These are phyloP conservation scores for Hemibagrus wyckioides DNA, from an alignment of 2,113 vertebrate genomes.

Conservation along the genomic window DNA sequence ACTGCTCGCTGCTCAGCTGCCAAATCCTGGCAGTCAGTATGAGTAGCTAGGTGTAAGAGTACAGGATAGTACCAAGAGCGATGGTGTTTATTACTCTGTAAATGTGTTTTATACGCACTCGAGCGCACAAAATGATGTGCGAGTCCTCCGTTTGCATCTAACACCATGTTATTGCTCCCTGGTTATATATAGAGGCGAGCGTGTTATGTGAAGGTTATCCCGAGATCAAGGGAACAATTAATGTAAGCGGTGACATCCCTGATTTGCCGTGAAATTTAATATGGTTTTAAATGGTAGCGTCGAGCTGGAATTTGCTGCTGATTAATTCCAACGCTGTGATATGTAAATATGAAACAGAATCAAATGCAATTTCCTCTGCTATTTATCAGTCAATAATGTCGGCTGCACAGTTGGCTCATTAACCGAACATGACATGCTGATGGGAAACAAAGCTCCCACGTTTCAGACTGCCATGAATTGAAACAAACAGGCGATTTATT, in stretches of 20 bases:
- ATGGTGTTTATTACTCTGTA: constrained; percentile 50
- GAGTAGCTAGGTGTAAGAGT: constrained; percentile 24
- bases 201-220: constrained; percentile 43
- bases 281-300: constrained; percentile 47
- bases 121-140: constrained; percentile 35
- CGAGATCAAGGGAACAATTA: constrained; percentile 45
- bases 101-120: constrained; percentile 40
- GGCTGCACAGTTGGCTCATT: constrained; percentile 55
- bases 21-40: constrained; percentile 41
- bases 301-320: constrained; percentile 43
- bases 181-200: constrained; percentile 10
- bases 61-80: constrained; percentile 35
- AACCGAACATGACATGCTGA: constrained; percentile 53
- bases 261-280: constrained; percentile 55
- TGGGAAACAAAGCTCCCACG: constrained; percentile 52
- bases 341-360: constrained; percentile 55
- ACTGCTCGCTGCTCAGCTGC: constrained; percentile 4
- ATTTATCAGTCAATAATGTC: constrained; percentile 60
- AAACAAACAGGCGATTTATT: constrained; percentile 60
- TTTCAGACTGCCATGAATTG: constrained; percentile 47
- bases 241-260: constrained; percentile 41
- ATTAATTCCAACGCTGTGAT: constrained; percentile 54
- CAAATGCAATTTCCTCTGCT: constrained; percentile 56
- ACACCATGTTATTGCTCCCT: constrained; percentile 30
- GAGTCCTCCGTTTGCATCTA: constrained; percentile 28